A percentile compares a stretch with the other conserved stretches of the same genome.
phyloP scores from a whole-genome alignment of 2,113 vertebrate species.

The Solea senegalensis region DNA sequence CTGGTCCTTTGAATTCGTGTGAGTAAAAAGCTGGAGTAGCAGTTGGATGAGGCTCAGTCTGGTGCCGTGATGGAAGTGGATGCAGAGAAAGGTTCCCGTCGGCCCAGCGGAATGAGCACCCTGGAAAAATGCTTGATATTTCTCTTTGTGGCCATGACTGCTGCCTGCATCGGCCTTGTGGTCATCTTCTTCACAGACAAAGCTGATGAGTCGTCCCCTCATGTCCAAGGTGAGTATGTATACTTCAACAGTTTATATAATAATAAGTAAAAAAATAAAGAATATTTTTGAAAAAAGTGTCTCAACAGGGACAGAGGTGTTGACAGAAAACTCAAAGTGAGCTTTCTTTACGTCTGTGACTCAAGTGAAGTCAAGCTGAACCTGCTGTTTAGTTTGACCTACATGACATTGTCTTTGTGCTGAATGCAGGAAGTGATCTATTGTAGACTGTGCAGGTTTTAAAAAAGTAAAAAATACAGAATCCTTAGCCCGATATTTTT shows the following conservation, averaged over 20 bases:
- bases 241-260: not conserved
- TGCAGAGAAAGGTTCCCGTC: constrained; percentile 18
- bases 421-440: too few species aligned
- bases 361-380: too few species aligned
- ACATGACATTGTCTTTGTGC: too few species aligned
- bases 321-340: too few species aligned
- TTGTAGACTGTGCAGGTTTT: too few species aligned
- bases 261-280: too few species aligned
- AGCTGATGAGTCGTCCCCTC: not conserved
- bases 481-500: too few species aligned
- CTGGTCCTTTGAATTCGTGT: not conserved
- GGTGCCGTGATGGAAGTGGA: constrained; percentile 45
- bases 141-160: constrained; percentile 76
- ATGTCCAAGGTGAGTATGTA: constrained; percentile 62
- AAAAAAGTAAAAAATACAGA: too few species aligned
- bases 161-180: constrained; percentile 69
- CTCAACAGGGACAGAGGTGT: too few species aligned
- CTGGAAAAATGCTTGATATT: constrained; percentile 77
- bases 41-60: constrained; percentile 5
- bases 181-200: constrained; percentile 65
- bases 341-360: too few species aligned
- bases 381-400: too few species aligned
- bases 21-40: constrained; percentile 6
- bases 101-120: constrained; percentile 51
- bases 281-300: too few species aligned